Base-by-base conservation (phyloP, 2,888 invertebrate genomes). In the Catocala sponsa region DNA sequence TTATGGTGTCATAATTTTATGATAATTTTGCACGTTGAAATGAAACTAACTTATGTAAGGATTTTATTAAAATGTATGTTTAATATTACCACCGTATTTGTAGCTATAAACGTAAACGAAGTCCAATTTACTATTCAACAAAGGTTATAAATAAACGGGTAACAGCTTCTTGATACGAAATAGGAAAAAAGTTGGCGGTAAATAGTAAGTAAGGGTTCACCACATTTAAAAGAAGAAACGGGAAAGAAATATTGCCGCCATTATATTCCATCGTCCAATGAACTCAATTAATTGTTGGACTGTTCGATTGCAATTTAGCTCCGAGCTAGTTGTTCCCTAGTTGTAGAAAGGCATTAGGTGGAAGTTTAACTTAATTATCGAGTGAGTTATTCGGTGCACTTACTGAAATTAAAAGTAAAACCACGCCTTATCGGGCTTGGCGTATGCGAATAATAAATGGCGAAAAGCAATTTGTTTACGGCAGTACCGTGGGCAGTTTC, bases 291-390 rank as follows among this genome's bases (percentile, higher is more conserved):
- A 77, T 76, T 72, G 67, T 49, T 68, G 67, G 68, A 58, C 59
- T 46, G 59, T 56, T 63, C 65, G 61, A 69, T 63, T 68, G 75
- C 69, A 74, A 74, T 76, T 74, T 77, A 74, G 56, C 70, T 69
- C 58, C 53, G 41, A 35, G 55, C 32, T 6, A 62, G 12, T 54
- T 52, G 48, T 35, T 62, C 15, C 33, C 55, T 13, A 25, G 9
- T 38, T 47, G 9, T 53, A 11, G 15, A 52, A 44, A 50, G 41
- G 11, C 35, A 35, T 41, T 52, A 49, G 15, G 13, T 44, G 35
- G 53, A 51, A 54, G 12, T 51, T 52, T 59, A 64, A 66, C 63
- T 47, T 61, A 59, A 46, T 46, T 46, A 15, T 13, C 7, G 44
- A 15, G 46, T 4, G 7, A 46, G 7, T 44, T 60, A 49, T 35